Base-by-base conservation (phyloP, 2,888 invertebrate genomes). In the Hololepta plana region DNA sequence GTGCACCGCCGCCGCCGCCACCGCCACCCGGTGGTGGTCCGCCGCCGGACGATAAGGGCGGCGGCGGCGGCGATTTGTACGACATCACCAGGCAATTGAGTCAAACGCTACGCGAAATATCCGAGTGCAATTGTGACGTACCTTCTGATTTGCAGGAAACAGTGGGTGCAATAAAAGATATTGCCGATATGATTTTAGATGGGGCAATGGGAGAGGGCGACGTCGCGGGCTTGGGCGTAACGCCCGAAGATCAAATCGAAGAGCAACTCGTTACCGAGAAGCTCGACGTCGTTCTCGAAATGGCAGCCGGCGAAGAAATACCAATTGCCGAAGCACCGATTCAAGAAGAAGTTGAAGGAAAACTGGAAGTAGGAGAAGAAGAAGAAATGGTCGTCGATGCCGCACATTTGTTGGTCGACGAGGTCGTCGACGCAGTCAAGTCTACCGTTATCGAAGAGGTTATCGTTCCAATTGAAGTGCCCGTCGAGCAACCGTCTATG, bases 131-230 rank as follows among this genome's bases (percentile, higher is more conserved):
- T n/a, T n/a, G n/a, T n/a, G n/a, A n/a, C n/a, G n/a, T 47, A 6
- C 48, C 47, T 2, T 27, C 39, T 1, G 49, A 48, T 31, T 29
- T 51, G 8, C 40, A 39, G 20, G 44, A 43, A 12, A 47, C 50
- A 3, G 47, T 45, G 1, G 39, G 40, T 29, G 40, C 41, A 12
- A 46, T 51, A 16, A 50, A 45, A 35, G 41, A 45, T 26, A 29
- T 52, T n/a, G 42, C 45, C 3, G 49, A 51, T 27, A 30, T 49
- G 33, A 42, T 51, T 12, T 35, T 31, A 11, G 20, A 21, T 20
- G 15, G 14, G 16, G 11, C 8, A 17, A 17, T 17, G 7, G 17
- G n/a, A 17, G 7, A 17, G 7, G 7, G n/a, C n/a, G 17, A 17
- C 7, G n/a, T 17, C 7, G 7, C 7, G n/a, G 7, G 17, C n/a